These are phyloP conservation scores for Montifringilla adamsi DNA, from an alignment of 2,113 vertebrate genomes.

Conservation along the genomic window DNA sequence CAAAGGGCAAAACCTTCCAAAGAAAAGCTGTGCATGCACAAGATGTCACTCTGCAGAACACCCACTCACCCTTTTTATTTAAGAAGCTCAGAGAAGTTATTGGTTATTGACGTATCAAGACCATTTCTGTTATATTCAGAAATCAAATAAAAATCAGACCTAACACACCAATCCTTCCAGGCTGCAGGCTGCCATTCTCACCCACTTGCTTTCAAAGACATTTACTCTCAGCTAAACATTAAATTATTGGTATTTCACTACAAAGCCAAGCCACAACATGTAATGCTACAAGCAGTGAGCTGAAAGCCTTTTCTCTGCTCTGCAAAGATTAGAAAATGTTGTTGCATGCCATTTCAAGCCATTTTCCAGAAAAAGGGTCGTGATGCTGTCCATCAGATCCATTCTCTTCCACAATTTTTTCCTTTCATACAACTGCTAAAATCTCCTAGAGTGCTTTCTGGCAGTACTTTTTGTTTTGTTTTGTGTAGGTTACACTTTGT, in stretches of 20 bases:
- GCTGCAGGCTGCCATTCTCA: background rate
- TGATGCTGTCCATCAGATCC: background rate
- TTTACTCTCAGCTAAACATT: background rate
- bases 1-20: background rate
- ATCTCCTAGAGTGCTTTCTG: background rate
- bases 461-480: background rate
- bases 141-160: background rate
- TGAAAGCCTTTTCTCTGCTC: background rate
- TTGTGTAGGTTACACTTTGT: background rate
- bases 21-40: background rate
- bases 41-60: background rate
- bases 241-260: background rate
- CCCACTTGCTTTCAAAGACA: background rate
- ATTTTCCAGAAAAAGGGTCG: background rate
- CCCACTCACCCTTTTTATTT: background rate
- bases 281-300: background rate
- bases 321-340: background rate
- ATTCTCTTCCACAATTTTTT: background rate
- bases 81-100: background rate
- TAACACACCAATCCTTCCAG: background rate
- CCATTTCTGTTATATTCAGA: background rate
- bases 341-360: background rate
- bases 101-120: background rate
- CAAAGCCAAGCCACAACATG: background rate
- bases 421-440: background rate